A percentile compares a stretch with the other conserved stretches of the same genome.
These are phyloP conservation scores for Heterohyrax brucei DNA, from an alignment of 2,797 vertebrate genomes.

Conservation along the genomic window DNA sequence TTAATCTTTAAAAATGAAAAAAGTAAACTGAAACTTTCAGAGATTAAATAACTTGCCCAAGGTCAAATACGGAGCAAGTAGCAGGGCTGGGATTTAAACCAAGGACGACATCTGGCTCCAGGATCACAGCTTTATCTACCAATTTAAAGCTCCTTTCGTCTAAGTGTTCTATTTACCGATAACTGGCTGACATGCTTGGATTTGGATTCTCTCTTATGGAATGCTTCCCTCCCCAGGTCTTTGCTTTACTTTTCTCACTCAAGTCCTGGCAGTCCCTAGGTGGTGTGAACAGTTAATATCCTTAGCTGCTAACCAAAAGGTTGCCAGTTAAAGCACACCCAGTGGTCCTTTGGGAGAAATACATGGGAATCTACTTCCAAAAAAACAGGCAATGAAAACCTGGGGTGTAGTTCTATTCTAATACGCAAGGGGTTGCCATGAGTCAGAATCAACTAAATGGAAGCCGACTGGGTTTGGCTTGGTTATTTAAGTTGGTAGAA, in stretches of 20 bases:
- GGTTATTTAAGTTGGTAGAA: constrained; percentile 39
- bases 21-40: constrained; percentile 60
- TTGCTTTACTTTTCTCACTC: constrained; percentile 46
- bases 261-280: neutral
- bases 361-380: neutral
- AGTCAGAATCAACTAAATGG: neutral
- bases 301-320: neutral
- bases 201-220: constrained; percentile 30
- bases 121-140: neutral
- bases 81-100: constrained; percentile 60
- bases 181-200: neutral
- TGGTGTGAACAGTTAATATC: neutral
- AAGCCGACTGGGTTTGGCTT: neutral
- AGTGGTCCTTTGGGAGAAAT: neutral
- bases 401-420: neutral
- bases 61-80: constrained; percentile 55
- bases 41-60: constrained; percentile 69
- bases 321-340: neutral
- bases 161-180: constrained; percentile 17
- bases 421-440: neutral
- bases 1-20: constrained; percentile 26
- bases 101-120: neutral
- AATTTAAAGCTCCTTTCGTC: constrained; percentile 21
- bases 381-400: neutral
- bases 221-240: constrained; percentile 22